Evolutionary conservation across 2,888 invertebrate genomes (phyloP), one percentile per base, ranked within the genome.

Genomic region (Drosophila diplacantha): DNA sequence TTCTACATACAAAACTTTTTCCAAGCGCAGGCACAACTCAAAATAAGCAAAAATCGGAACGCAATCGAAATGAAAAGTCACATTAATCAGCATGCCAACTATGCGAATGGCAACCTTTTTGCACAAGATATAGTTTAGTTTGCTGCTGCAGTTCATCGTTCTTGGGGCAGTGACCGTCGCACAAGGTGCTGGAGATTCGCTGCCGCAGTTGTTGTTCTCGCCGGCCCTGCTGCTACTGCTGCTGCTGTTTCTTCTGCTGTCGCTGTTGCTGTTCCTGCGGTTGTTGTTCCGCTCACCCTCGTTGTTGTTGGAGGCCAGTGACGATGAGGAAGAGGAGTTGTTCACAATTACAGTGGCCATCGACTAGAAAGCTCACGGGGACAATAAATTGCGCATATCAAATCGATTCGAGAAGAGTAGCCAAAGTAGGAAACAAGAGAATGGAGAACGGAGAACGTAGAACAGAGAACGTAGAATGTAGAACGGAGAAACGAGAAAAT

Each of bases 81-180:
- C 51, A 52, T 49, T 66, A 60, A 65, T 62, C 41, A 67, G 53
- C 78, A 83, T 83, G 84, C 78, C 84, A 71, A 83, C 68, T 47
- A 71, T 73, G 66, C 44, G 76, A 81, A 60, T 71, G 77, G 84
- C 84, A 83, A 78, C 78, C 78, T 79, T 79, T 79, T 79, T 79
- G 69, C 71, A 82, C 71, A 79, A 75, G 53, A 79, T 76, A 83
- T 79, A 71, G 69, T 83, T 83, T 79, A 79, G 66, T 83, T 78
- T 78, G 71, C 62, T 81, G 82, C 73, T 81, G 69, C 74, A 63
- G 67, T 43, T 53, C 57, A 58, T 73, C 41, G 76, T 64, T 58
- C 73, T 52, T 46, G 59, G 49, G 35, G 35, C 43, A 18, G 12
- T 56, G 38, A 50, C 35, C 9, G 38, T 35, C 38, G 58, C 16